Conservation (phyloP, 2,888 invertebrate genomes). For the Melanargia galathea region DNA sequence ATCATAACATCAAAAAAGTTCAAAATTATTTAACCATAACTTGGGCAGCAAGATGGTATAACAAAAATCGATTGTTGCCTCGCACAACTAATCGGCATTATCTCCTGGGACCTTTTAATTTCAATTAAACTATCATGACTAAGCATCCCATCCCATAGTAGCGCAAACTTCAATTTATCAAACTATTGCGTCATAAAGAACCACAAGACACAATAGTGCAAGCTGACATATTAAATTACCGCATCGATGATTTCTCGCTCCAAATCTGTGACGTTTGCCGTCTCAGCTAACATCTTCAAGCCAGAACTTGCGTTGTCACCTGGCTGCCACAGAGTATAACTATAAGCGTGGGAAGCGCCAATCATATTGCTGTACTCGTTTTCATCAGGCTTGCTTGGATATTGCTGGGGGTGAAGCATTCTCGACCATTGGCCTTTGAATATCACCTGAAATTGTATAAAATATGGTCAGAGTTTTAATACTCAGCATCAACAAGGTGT, state of each 20-base stretch:
- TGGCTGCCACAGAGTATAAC: conserved; percentile 61
- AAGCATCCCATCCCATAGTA: too few relatives aligned
- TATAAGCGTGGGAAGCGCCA: conserved; percentile 65
- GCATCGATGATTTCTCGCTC: conserved; percentile 62
- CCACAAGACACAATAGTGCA: too few relatives aligned
- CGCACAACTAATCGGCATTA: neutral
- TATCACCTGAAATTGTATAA: conserved; percentile 53
- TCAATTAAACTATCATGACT: neutral
- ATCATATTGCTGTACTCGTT: conserved; percentile 72
- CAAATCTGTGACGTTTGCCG: conserved; percentile 51
- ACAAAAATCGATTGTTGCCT: neutral
- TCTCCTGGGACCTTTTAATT: neutral
- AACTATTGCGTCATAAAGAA: too few relatives aligned
- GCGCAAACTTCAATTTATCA: too few relatives aligned
- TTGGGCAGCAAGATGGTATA: neutral
- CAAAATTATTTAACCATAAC: neutral
- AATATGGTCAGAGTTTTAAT: too few relatives aligned
- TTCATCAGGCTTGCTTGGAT: conserved; percentile 68
- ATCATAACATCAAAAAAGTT: too few relatives aligned
- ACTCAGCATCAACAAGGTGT: too few relatives aligned
- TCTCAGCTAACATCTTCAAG: conserved; percentile 57
- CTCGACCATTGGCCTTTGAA: conserved; percentile 73
- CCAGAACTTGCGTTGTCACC: conserved; percentile 57
- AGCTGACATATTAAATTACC: conserved; percentile 47
- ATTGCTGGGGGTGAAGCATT: conserved; percentile 64